A percentile compares a stretch with the other conserved stretches of the same genome.
Evolutionary conservation across 1,140 invertebrate species (phyloP).

Genomic region (Ips typographus): DNA sequence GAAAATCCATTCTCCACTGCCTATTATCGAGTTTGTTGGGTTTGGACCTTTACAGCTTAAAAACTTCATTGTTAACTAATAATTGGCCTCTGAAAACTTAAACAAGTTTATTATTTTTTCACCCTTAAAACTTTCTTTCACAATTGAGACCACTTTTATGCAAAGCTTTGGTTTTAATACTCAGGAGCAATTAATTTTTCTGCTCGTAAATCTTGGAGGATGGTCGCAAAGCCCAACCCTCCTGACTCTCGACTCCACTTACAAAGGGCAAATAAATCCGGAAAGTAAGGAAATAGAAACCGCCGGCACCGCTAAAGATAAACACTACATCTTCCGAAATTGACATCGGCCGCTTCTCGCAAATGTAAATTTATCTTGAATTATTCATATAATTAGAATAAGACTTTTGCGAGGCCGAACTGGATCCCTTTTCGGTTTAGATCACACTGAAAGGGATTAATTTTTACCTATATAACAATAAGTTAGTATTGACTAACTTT

Average conservation of each 20-base stretch:
- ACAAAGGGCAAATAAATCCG: slow-evolving; percentile 33
- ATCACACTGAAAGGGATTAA: too few species aligned
- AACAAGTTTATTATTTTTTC: background rate
- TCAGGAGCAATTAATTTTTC: background rate
- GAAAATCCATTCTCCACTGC: slow-evolving; percentile 19
- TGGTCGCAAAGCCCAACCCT: background rate
- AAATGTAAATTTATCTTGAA: slow-evolving; percentile 38
- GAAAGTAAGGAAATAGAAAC: slow-evolving; percentile 32
- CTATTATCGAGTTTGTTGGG: slow-evolving; percentile 25
- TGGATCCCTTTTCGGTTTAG: slow-evolving; percentile 10
- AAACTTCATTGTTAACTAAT: slow-evolving; percentile 12
- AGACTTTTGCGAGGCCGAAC: slow-evolving; percentile 23
- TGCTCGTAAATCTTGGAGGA: background rate
- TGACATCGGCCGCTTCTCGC: slow-evolving; percentile 26
- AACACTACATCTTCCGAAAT: slow-evolving; percentile 36
- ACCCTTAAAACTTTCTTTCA: too few species aligned
- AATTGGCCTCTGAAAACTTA: slow-evolving; percentile 18
- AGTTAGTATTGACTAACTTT: too few species aligned
- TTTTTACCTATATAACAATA: too few species aligned
- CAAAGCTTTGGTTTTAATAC: too few species aligned
- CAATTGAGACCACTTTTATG: too few species aligned
- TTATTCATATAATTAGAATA: slow-evolving; percentile 40
- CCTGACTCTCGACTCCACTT: slow-evolving; percentile 25
- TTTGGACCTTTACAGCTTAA: slow-evolving; percentile 6
- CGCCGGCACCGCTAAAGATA: slow-evolving; percentile 30